Evolutionary conservation across 2,797 vertebrate genomes (phyloP), one percentile per base, ranked within the genome.

Genomic region (Chloroceryle amazona): DNA sequence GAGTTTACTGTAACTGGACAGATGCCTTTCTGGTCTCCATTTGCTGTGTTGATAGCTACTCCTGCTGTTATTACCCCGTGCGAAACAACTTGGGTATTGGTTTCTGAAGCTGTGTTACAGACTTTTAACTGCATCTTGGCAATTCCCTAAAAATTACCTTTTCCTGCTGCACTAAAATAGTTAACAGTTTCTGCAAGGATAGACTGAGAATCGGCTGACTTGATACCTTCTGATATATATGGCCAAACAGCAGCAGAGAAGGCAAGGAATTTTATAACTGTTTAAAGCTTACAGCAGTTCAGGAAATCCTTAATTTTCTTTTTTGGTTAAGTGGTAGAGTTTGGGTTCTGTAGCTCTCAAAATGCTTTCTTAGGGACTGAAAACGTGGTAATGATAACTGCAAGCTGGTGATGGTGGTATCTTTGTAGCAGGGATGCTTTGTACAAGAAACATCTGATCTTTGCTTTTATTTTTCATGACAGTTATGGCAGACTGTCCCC

Each of bases 401-500:
- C 22, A 58, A 71, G 29, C 31, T 49, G 66, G 70, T 31, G 44
- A 13, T 67, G 20, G 14, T 25, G 1, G 1, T 54, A 6, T 19
- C 25, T 70, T 37, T 86, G 73, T 29, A 49, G 52, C 26, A 37
- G 51, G 62, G n/a, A 75, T 28, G 35, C 35, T 10, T 51, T 15
- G 35, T 47, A 19, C 26, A 49, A 22, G 60, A 39, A 76, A 81
- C 87, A 47, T 79, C 76, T 93, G 79, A 96, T 52, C 75, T 75
- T 82, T 93, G 92, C 89, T 94, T 63, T 97, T 96, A 5, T 88
- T 88, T 85, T 76, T 86, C 31, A 7, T 41, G 44, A 46, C 98
- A 99, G 99, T 99, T 98, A 99, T 99, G 99, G 99, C 99, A 55
- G 99, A 99, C 97, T 99, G 99, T 98, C 99, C 99, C 96, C 99